Conservation (phyloP, 2,888 invertebrate genomes). For the Idaea aversata region DNA sequence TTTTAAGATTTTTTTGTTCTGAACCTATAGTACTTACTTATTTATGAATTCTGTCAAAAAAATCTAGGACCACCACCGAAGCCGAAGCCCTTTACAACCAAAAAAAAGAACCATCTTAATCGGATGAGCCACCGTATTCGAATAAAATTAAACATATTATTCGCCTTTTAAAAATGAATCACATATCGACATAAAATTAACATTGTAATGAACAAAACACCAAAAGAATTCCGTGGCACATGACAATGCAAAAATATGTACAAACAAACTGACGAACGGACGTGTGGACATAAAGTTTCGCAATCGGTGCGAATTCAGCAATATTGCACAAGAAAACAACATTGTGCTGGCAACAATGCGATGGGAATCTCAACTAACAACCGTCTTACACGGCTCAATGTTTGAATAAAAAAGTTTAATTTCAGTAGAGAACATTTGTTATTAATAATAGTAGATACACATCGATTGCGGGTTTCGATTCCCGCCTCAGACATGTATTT, state of each 20-base stretch:
- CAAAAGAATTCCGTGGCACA: constrained; percentile 45
- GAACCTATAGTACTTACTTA: background rate
- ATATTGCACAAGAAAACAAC: constrained; percentile 73
- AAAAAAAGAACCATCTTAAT: background rate
- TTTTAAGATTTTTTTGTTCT: background rate
- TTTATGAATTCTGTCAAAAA: background rate
- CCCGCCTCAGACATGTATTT: too few relatives aligned
- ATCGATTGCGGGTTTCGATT: too few relatives aligned
- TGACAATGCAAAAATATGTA: constrained; percentile 54
- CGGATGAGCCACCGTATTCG: background rate
- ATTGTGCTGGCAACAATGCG: constrained; percentile 69
- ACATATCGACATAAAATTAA: constrained; percentile 8
- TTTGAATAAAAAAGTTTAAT: background rate
- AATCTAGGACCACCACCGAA: too few relatives aligned
- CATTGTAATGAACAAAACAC: constrained; percentile 19
- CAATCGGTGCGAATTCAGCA: constrained; percentile 69
- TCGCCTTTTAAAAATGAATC: constrained; percentile 13
- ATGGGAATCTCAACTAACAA: constrained; percentile 55
- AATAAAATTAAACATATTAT: background rate
- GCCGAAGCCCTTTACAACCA: background rate
- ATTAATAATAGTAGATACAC: background rate
- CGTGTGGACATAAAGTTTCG: constrained; percentile 59
- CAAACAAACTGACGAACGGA: constrained; percentile 55
- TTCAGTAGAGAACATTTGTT: constrained; percentile 4
- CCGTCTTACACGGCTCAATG: constrained; percentile 35